Base-by-base conservation (phyloP, 2,888 invertebrate genomes). In the Lycophotia porphyrea region DNA sequence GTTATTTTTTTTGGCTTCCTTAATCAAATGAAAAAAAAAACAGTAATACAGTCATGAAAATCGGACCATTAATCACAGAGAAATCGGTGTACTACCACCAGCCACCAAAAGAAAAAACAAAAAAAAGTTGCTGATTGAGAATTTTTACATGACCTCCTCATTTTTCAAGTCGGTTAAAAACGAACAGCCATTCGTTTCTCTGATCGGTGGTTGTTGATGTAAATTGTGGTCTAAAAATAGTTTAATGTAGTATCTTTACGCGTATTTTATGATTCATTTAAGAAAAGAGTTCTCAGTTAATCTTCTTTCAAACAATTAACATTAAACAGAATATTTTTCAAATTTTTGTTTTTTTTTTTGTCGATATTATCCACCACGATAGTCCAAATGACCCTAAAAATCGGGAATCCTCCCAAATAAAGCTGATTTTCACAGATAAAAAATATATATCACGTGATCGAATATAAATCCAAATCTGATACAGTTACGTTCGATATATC, bases 391-490 rank as follows among this genome's bases (percentile, higher is more conserved):
- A 1, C 27, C 44, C 2, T 9, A 21, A 49, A 13, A 24, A 58
- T 11, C 0, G 3, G 0, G 36, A 9, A 0, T 13, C 34, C 5
- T 3, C 5, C 18, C 4, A 61, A 71, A 60, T 36, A 60, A 70
- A 21, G 27, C 18, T 60, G 13, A 39, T 24, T 5, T 24, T 1
- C 21, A 42, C 13, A 13, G 7, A 58, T 71, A 47, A 13, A 39
- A 78, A 47, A 39, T 60, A 18, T 2, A 9, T 42, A 9, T 64
- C n/a, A 8, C n/a, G 39, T 27, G 42, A 42, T 76, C 27, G 49
- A n/a, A 31, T 39, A 72, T 76, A 72, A 76, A 82, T 85, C 63
- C 15, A n/a, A 72, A 47, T 67, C 24, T 39, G 44, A 70, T 47
- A 69, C 60, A 39, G 44, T 55, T n/a, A 58, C 65, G 36, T n/a